Conservation (phyloP, 2,888 invertebrate genomes). For the Nemotelus pantherinus region DNA sequence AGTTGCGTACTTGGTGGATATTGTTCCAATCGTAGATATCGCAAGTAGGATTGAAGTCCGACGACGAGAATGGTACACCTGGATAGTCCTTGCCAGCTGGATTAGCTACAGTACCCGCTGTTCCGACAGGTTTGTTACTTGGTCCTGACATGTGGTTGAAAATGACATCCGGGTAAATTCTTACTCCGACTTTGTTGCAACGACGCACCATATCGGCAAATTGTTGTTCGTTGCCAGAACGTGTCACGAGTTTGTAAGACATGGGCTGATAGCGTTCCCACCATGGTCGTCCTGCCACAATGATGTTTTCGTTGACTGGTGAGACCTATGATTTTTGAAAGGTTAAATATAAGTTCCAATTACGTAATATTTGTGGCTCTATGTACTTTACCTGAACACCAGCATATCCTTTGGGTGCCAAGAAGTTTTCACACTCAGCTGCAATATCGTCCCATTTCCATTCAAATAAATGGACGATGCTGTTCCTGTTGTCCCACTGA, state of each 20-base stretch:
- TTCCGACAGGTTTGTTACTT: slow-evolving; percentile 63
- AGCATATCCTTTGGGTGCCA: slow-evolving; percentile 77
- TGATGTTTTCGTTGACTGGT: slow-evolving; percentile 76
- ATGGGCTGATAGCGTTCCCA: slow-evolving; percentile 87
- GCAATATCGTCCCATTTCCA: slow-evolving; percentile 88
- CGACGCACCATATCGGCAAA: slow-evolving; percentile 78
- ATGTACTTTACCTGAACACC: slow-evolving; percentile 72
- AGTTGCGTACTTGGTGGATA: slow-evolving; percentile 65
- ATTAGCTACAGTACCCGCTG: slow-evolving; percentile 70
- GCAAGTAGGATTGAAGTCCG: slow-evolving; percentile 69
- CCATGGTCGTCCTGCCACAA: slow-evolving; percentile 75
- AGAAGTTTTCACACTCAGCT: slow-evolving; percentile 79
- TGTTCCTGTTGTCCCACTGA: slow-evolving; percentile 68
- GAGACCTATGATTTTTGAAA: slow-evolving; percentile 66
- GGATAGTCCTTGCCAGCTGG: slow-evolving; percentile 68
- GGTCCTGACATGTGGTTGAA: slow-evolving; percentile 83
- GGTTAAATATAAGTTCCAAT: not conserved
- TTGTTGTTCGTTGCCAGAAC: slow-evolving; percentile 77
- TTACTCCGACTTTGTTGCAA: slow-evolving; percentile 79
- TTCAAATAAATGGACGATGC: slow-evolving; percentile 81
- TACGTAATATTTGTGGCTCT: not conserved
- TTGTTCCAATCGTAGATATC: slow-evolving; percentile 67
- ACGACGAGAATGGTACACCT: slow-evolving; percentile 70
- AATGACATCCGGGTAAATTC: slow-evolving; percentile 83
- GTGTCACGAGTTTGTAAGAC: slow-evolving; percentile 76